phyloP scores from a whole-genome alignment of 2,888 invertebrate species.

The Aethes cnicana region DNA sequence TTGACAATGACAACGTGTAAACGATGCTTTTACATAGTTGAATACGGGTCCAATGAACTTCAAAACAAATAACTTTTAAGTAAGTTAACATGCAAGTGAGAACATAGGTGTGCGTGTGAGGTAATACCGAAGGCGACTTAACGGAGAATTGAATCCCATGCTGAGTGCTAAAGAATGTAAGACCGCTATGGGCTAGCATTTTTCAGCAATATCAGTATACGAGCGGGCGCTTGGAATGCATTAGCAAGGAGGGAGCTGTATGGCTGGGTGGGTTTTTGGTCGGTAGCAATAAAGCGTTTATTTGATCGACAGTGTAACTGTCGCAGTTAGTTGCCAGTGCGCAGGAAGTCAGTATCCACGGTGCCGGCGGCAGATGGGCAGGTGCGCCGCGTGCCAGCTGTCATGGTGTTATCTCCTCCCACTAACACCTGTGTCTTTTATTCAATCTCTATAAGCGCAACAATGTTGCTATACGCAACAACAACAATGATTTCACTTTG shows the following conservation, averaged over 20 bases:
- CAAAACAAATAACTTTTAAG: background rate
- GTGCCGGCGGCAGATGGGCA: constrained; percentile 54
- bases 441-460: constrained; percentile 12
- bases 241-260: constrained; percentile 18
- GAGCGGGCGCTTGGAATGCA: constrained; percentile 31
- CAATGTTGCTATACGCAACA: background rate
- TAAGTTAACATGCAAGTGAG: constrained; percentile 11
- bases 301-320: background rate
- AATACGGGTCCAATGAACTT: constrained; percentile 8
- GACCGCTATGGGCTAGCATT: constrained; percentile 40
- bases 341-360: constrained; percentile 29
- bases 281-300: constrained; percentile 2
- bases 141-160: constrained; percentile 11
- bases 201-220: constrained; percentile 43
- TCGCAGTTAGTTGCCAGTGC: constrained; percentile 32
- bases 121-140: constrained; percentile 10
- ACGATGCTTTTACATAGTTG: no score
- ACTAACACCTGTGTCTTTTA: constrained; percentile 37
- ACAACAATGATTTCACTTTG: background rate
- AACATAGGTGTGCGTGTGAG: background rate
- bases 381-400: constrained; percentile 64
- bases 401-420: constrained; percentile 42
- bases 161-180: constrained; percentile 49
- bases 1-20: no score
- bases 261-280: background rate